Evolutionary conservation across 35 echinoderm and acorn worm species (phyloP).

Genomic region (Acanthaster planci): DNA sequence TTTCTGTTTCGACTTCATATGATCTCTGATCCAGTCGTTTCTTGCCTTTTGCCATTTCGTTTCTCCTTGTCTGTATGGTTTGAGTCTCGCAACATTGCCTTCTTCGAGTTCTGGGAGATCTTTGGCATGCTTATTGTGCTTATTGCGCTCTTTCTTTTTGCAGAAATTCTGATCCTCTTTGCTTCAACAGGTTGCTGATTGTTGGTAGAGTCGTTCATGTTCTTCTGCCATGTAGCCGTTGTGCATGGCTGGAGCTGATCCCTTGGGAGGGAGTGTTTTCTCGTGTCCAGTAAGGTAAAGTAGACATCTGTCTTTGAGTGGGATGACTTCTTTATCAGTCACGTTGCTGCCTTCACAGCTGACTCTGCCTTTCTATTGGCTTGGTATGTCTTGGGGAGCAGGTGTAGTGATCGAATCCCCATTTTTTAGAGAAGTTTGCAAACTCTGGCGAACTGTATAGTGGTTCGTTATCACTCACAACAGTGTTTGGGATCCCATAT

Average conservation of each 20-base stretch:
- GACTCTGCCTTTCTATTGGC: constrained; percentile 56
- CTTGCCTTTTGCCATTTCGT: constrained; percentile 49
- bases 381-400: constrained; percentile 33
- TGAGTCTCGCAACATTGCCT: constrained; percentile 44
- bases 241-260: constrained; percentile 16
- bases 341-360: too few species aligned
- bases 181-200: too few species aligned
- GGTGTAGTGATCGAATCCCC: constrained; percentile 53
- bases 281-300: constrained; percentile 24
- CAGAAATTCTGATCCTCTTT: too few species aligned
- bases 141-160: too few species aligned
- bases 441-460: constrained; percentile 55
- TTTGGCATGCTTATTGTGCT: too few species aligned
- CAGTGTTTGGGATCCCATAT: constrained; percentile 42
- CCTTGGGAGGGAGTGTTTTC: constrained; percentile 37
- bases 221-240: constrained; percentile 51
- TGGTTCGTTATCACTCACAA: constrained; percentile 49
- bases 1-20: constrained; percentile 12
- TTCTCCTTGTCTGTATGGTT: constrained; percentile 51
- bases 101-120: constrained; percentile 29
- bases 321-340: constrained; percentile 44
- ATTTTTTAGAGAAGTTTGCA: constrained; percentile 23
- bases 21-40: neutral
- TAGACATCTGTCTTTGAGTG: neutral
- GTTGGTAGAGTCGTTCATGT: too few species aligned